Evolutionary conservation across 2,797 vertebrate species (phyloP).

Genomic region (Myripristis jacobus): DNA sequence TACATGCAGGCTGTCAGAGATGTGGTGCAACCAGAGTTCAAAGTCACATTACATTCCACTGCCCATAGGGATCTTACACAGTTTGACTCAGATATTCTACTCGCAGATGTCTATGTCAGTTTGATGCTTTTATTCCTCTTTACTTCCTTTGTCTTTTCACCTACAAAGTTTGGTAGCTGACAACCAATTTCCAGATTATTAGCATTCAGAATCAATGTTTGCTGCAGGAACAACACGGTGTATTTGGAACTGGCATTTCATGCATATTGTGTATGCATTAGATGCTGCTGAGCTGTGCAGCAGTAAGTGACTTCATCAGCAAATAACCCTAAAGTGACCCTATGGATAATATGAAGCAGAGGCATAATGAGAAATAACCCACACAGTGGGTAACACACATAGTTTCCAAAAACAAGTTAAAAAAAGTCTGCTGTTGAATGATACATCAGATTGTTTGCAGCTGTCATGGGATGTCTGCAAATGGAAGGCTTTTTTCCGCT

Average conservation of each 20-base stretch:
- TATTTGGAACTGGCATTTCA: slow-evolving; percentile 10
- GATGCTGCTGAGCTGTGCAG: neutral
- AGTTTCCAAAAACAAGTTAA: slow-evolving; percentile 14
- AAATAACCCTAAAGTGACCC: neutral
- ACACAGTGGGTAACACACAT: neutral
- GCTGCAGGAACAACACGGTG: neutral
- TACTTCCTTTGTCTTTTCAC: slow-evolving; percentile 1
- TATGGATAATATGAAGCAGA: neutral
- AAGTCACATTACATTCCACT: neutral
- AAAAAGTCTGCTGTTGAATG: slow-evolving; percentile 24
- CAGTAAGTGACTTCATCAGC: slow-evolving; percentile 1
- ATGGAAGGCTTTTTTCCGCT: slow-evolving; percentile 26
- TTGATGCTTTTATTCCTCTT: neutral
- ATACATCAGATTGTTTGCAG: slow-evolving; percentile 40
- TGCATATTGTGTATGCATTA: slow-evolving; percentile 14
- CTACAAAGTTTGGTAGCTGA: slow-evolving; percentile 20
- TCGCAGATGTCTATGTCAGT: slow-evolving; percentile 6
- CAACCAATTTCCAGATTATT: neutral
- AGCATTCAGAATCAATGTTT: neutral
- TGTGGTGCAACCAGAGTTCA: neutral
- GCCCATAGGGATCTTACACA: neutral
- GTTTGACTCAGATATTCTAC: neutral
- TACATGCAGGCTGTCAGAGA: neutral
- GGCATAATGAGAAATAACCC: neutral
- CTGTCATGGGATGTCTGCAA: slow-evolving; percentile 39